Evolutionary conservation across 2,113 vertebrate species (phyloP), one percentile per base, ranked within the genome.

Genomic region (Tamias sibiricus): DNA sequence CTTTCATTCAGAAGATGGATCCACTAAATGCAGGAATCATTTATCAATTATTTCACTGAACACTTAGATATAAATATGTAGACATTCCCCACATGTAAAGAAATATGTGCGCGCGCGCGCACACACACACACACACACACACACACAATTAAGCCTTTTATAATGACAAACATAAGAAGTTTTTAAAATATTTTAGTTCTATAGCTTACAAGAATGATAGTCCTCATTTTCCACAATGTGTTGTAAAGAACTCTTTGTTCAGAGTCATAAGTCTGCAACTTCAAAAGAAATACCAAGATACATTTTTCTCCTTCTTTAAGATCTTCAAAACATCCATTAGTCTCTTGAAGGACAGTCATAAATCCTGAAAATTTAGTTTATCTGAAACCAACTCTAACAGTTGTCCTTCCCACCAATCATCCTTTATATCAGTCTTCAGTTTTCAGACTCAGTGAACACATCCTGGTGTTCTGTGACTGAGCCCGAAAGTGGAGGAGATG

Each of bases 361-460:
- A 98, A 97, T 98, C 97, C 96, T 94, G 52, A 62, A 96, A 96
- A 97, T 98, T 97, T 97, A 84, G 72, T 98, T 98, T 98, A 90
- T 97, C 96, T 95, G 95, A 97, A 98, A 98, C 77, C 75, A 98
- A 12, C 77, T 98, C 94, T 62, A 97, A 93, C 88, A 97, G 87
- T 97, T 98, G 88, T 96, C 96, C 91, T 98, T 97, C 94, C 96
- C 95, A 94, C 89, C 97, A 95, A 96, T 96, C 97, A 97, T 97
- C 88, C 96, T 98, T 98, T 98, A 87, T 97, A 94, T 96, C 93
- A 86, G 88, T 97, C 96, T 97, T 95, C 88, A 87, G 87, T 97
- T 97, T 98, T 98, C 96, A 96, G 94, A 97, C 95, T 98, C 97
- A 98, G 81, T 93, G 98, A 98, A 97, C 89, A 95, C 92, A 90